Conservation (phyloP, 2,113 vertebrate genomes). For the Pipra filicauda region DNA sequence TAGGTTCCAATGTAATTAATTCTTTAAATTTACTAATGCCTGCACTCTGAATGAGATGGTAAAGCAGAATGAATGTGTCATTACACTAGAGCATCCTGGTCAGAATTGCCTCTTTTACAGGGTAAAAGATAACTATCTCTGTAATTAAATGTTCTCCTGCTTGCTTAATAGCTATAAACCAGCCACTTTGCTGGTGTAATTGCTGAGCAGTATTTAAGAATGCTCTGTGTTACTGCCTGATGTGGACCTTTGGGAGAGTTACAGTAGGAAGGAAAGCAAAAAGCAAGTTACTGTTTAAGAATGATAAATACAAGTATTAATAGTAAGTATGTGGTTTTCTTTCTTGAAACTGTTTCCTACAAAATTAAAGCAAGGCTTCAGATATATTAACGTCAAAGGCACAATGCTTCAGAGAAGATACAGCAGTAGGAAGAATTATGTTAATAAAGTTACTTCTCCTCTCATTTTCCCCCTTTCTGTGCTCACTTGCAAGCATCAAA, state of each 20-base stretch:
- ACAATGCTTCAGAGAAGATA: background rate
- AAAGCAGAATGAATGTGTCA: background rate
- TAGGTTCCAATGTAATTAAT: background rate
- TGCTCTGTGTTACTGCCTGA: background rate
- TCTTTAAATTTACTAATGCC: background rate
- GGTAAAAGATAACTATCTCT: background rate
- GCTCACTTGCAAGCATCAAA: background rate
- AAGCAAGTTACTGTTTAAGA: background rate
- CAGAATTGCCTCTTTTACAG: background rate
- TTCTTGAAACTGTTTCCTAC: background rate
- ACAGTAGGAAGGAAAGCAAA: background rate
- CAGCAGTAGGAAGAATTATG: background rate
- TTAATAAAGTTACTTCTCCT: background rate
- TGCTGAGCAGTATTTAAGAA: background rate
- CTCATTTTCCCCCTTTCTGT: background rate
- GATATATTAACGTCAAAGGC: background rate
- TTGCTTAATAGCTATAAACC: constrained; percentile 17
- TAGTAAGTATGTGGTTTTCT: background rate
- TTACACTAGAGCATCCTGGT: background rate
- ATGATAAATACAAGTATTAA: background rate
- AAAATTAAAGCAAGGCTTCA: background rate
- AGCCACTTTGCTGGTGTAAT: background rate
- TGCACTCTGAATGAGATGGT: background rate
- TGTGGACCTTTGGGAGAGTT: background rate
- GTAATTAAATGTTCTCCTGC: background rate